These are phyloP conservation scores for Leptatherina wallacei DNA, from an alignment of 2,797 vertebrate genomes.

Conservation along the genomic window DNA sequence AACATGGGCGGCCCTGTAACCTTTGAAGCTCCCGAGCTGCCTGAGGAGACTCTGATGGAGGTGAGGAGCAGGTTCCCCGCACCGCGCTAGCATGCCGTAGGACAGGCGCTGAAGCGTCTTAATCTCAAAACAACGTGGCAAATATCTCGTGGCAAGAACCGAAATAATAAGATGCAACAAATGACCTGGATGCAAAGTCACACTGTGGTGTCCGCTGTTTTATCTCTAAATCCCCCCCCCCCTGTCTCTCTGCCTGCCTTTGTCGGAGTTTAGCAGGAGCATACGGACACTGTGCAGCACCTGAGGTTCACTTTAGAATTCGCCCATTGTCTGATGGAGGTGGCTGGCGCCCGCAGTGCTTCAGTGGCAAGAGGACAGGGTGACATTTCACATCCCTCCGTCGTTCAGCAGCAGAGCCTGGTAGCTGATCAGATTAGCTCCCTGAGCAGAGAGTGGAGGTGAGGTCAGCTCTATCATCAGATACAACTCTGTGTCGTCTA, in stretches of 20 bases:
- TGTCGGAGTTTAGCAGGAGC: conserved; percentile 89
- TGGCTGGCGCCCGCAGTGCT: conserved; percentile 86
- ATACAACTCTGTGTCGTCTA: neutral
- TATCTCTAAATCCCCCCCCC: neutral
- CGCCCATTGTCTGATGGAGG: conserved; percentile 90
- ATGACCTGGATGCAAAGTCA: neutral
- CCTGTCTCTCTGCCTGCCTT: neutral
- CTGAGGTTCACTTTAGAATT: conserved; percentile 93
- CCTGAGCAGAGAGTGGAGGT: conserved; percentile 97
- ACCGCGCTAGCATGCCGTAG: neutral
- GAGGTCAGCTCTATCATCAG: conserved; percentile 29
- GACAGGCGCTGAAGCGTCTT: neutral
- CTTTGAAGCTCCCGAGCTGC: conserved; percentile 95
- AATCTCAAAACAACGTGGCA: neutral
- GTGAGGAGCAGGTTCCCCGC: conserved; percentile 73
- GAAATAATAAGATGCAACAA: conserved; percentile 9
- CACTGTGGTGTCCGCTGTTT: conserved; percentile 7
- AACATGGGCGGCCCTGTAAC: conserved; percentile 91
- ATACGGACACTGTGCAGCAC: conserved; percentile 90
- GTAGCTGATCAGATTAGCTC: conserved; percentile 98
- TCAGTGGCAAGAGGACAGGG: conserved; percentile 59
- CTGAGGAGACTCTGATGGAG: conserved; percentile 99
- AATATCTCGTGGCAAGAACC: neutral
- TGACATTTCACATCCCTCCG: conserved; percentile 73
- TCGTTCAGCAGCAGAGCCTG: conserved; percentile 90